phyloP scores from a whole-genome alignment of 2,113 vertebrate genomes.

The Furnarius figulus region DNA sequence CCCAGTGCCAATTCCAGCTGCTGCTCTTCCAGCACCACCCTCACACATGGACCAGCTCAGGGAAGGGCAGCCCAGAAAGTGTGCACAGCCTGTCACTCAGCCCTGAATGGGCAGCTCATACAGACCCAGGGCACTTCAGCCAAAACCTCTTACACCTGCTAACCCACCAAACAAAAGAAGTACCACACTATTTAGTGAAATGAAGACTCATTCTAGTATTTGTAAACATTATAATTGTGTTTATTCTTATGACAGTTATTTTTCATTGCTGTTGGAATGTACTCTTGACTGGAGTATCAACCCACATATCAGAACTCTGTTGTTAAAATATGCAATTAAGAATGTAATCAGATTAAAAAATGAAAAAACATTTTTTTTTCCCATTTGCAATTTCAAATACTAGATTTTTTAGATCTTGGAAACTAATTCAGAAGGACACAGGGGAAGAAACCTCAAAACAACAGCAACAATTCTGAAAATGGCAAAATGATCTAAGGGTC shows the following conservation, averaged over 20 bases:
- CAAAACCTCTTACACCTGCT: not conserved
- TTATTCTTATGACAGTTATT: not conserved
- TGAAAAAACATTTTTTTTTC: not conserved
- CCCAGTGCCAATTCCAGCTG: not conserved
- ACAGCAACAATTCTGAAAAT: not conserved
- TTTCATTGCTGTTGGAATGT: not conserved
- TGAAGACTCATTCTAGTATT: not conserved
- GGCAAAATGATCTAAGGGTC: not conserved
- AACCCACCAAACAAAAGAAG: not conserved
- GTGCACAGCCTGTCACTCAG: not conserved
- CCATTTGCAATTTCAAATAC: not conserved
- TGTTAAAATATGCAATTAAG: not conserved
- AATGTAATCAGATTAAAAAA: not conserved
- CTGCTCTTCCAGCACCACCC: not conserved
- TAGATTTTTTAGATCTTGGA: not conserved
- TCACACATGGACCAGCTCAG: rapidly evolving
- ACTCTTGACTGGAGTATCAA: not conserved
- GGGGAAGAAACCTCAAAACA: rapidly evolving
- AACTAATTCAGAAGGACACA: not conserved
- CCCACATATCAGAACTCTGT: not conserved
- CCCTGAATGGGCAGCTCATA: rapidly evolving
- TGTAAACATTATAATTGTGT: not conserved
- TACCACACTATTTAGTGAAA: not conserved
- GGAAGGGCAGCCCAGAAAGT: not conserved
- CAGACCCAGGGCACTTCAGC: not conserved